Percentiles rank a stretch among this genome's conserved stretches.
These are phyloP conservation scores for Drosophila prolongata DNA, from an alignment of 2,888 invertebrate genomes.

Conservation along the genomic window DNA sequence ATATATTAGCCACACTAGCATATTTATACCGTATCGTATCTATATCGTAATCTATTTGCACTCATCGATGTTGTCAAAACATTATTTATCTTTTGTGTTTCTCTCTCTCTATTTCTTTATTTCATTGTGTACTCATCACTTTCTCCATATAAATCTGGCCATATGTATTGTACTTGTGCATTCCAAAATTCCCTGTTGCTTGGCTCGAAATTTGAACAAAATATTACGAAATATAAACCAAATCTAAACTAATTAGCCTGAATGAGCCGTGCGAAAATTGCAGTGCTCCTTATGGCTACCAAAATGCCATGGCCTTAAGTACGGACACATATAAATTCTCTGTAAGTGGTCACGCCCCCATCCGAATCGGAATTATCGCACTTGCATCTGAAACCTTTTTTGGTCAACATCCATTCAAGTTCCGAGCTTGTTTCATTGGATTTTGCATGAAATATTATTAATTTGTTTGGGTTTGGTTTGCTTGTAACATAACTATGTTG, in stretches of 20 bases:
- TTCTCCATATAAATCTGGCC: conserved; percentile 37
- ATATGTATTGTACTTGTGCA: conserved; percentile 16
- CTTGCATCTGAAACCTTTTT: background rate
- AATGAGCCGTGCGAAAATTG: conserved; percentile 91
- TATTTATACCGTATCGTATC: conserved; percentile 23
- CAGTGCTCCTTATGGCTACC: conserved; percentile 98
- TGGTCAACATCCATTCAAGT: background rate
- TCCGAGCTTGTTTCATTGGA: background rate
- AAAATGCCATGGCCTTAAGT: conserved; percentile 96
- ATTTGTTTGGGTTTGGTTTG: background rate
- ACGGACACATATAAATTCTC: conserved; percentile 93
- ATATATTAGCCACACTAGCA: conserved; percentile 1
- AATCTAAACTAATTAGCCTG: conserved; percentile 85
- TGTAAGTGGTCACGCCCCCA: conserved; percentile 87
- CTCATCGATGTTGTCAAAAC: conserved; percentile 45
- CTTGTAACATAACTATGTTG: background rate
- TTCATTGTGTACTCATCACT: conserved; percentile 29
- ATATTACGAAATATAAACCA: conserved; percentile 28
- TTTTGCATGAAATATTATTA: background rate
- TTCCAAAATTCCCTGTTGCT: conserved; percentile 14
- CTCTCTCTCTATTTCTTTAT: conserved; percentile 24
- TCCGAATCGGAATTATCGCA: background rate
- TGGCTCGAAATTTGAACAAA: conserved; percentile 20
- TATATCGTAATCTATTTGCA: conserved; percentile 43
- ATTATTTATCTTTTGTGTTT: conserved; percentile 30